These are phyloP conservation scores for Cyprinodon brontotheroides DNA, from an alignment of 2,113 vertebrate genomes.

Conservation along the genomic window DNA sequence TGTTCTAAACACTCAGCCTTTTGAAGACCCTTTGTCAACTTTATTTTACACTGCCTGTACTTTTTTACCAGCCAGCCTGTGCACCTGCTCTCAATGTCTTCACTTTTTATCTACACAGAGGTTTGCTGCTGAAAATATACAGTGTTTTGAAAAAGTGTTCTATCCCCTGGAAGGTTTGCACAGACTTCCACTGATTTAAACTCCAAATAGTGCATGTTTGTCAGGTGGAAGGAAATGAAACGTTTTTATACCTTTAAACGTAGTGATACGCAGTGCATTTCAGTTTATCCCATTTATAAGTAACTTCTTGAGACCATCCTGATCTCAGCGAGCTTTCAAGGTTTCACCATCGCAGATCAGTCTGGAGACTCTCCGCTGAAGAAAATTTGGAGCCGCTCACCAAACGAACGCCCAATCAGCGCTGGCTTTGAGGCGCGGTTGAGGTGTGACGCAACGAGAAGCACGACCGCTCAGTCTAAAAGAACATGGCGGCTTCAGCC, in stretches of 20 bases:
- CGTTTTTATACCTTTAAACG: too few species aligned
- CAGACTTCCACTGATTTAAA: neutral
- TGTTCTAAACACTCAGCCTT: constrained; percentile 47
- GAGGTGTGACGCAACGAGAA: too few species aligned
- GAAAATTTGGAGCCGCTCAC: too few species aligned
- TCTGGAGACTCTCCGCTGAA: too few species aligned
- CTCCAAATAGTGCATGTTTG: neutral
- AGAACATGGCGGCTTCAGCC: too few species aligned
- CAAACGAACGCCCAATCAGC: too few species aligned
- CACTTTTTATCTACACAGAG: constrained; percentile 33
- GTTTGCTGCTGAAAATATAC: constrained; percentile 1
- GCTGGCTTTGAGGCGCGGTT: too few species aligned
- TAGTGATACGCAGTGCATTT: neutral
- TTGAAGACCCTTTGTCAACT: constrained; percentile 43
- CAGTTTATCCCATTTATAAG: neutral
- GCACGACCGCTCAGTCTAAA: too few species aligned
- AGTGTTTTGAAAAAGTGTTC: neutral
- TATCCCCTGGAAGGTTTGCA: neutral
- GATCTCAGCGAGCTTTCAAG: too few species aligned
- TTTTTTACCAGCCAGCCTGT: constrained; percentile 45
- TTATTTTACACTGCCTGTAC: constrained; percentile 33
- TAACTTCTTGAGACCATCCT: too few species aligned
- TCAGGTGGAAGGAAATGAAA: neutral
- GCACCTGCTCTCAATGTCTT: constrained; percentile 44
- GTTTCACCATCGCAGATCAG: too few species aligned